These are phyloP conservation scores for Crotalus tigris DNA, from an alignment of 2,113 vertebrate genomes.

Conservation along the genomic window DNA sequence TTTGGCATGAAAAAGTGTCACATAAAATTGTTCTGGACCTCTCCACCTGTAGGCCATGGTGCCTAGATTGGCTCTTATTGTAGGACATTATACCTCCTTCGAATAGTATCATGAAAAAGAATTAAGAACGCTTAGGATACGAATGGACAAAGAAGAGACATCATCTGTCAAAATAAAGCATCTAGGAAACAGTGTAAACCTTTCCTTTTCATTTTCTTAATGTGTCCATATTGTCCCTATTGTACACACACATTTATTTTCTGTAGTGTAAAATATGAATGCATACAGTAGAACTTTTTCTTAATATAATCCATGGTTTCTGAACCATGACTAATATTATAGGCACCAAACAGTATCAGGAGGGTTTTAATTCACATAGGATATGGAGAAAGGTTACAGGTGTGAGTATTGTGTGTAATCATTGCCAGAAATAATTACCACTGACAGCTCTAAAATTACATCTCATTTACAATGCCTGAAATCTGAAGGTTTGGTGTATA, in stretches of 20 bases:
- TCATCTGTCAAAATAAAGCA: neutral
- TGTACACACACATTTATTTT: neutral
- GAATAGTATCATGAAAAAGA: slow-evolving; percentile 13
- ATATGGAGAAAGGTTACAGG: slow-evolving; percentile 4
- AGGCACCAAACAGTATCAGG: neutral
- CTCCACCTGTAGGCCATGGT: neutral
- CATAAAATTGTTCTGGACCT: too few relatives aligned
- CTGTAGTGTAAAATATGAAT: neutral
- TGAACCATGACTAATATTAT: neutral
- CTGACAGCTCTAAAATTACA: neutral
- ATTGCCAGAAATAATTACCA: neutral
- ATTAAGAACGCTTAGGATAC: neutral
- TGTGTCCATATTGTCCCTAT: neutral
- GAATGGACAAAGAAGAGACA: neutral
- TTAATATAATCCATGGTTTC: neutral
- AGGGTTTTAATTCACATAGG: neutral
- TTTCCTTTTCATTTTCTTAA: neutral
- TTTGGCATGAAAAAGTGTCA: neutral
- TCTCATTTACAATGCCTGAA: neutral
- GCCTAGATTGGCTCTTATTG: neutral
- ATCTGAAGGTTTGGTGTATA: neutral
- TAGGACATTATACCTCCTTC: neutral
- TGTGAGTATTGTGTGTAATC: slow-evolving; percentile 5
- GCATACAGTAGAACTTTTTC: neutral
- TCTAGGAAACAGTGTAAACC: neutral